Evolutionary conservation across 1,140 invertebrate species (phyloP).

Genomic region (Sinonovacula constricta): DNA sequence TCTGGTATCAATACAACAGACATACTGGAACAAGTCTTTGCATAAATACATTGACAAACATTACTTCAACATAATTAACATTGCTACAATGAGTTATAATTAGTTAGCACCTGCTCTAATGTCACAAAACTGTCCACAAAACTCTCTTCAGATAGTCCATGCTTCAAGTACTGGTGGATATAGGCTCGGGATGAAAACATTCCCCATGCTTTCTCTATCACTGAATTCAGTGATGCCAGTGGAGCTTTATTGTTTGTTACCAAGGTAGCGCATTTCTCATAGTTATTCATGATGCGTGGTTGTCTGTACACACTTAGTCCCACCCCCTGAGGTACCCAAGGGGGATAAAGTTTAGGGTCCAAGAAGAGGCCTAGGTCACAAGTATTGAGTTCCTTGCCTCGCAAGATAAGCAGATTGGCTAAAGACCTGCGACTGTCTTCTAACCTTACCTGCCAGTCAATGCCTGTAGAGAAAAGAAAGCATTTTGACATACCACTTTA

Average conservation of each 20-base stretch:
- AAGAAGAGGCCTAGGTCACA: constrained; percentile 64
- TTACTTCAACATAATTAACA: too few relatives aligned
- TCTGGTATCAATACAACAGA: too few relatives aligned
- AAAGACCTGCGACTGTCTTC: constrained; percentile 68
- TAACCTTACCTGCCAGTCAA: constrained; percentile 75
- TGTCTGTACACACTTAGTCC: constrained; percentile 55
- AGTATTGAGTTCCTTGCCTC: constrained; percentile 68
- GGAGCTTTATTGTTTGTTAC: constrained; percentile 74
- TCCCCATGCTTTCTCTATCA: constrained; percentile 76
- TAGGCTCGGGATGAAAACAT: constrained; percentile 78
- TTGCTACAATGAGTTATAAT: constrained; percentile 73
- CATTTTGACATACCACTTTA: too few relatives aligned
- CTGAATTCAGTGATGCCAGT: constrained; percentile 64
- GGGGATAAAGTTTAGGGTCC: constrained; percentile 70
- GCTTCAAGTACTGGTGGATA: constrained; percentile 77
- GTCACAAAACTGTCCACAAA: constrained; percentile 77
- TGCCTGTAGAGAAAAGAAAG: too few relatives aligned
- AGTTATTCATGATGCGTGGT: constrained; percentile 68
- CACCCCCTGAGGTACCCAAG: constrained; percentile 69
- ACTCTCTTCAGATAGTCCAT: constrained; percentile 75
- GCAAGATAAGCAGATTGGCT: constrained; percentile 70
- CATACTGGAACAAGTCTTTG: too few relatives aligned
- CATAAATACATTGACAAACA: too few relatives aligned
- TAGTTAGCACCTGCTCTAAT: constrained; percentile 76
- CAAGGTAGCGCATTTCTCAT: constrained; percentile 75